Base-by-base conservation (phyloP, 2,113 vertebrate species). In the Chamaea fasciata region DNA sequence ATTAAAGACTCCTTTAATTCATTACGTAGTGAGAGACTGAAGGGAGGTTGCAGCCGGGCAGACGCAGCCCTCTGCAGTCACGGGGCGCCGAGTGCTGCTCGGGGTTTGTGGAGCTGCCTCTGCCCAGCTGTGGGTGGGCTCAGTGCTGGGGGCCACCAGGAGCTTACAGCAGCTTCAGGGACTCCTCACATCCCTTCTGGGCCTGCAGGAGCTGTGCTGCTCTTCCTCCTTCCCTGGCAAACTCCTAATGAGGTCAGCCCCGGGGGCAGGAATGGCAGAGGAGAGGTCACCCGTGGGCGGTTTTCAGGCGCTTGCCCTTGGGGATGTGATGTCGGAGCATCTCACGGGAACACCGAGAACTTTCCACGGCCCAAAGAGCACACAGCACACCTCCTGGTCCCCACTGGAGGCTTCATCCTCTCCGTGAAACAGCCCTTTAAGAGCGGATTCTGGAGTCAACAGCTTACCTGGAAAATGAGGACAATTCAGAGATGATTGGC, bases 1-100 rank as follows among this genome's bases (percentile, higher is more conserved):
- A 97, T 97, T 93, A 97, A 95, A 97, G 96, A 46, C 92, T 94
- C 69, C 42, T 8, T 86, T 63, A 42, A 94, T 97, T 96, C 79
- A 41, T 97, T 83, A 70, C 64, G 10, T 93, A 89, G 92, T 2
- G 67, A 86, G 90, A 93, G 92, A 11, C 88, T 31, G 83, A 49
- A 53, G 85, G 75, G 71, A 95, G 92, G 73, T 81, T 83, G 92
- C 94, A 94, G 42, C 10, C 90, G 90, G 95, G 2, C 94, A 89
- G 91, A 70, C 87, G 16, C 89, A 71, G 94, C 84, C 80, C 87
- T 75, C 20, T 7, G 0, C 15, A 68, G 79, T 87, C 86, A n/a
- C 1, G 17, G 87, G 76, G 75, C 89, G 41, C 53, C 11, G 44
- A 8, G 74, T 3, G 65, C 79, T 44, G 17, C 0, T 44, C 18